phyloP scores from a whole-genome alignment of 64 coral and sea anemone species.

The Montipora cactus region DNA sequence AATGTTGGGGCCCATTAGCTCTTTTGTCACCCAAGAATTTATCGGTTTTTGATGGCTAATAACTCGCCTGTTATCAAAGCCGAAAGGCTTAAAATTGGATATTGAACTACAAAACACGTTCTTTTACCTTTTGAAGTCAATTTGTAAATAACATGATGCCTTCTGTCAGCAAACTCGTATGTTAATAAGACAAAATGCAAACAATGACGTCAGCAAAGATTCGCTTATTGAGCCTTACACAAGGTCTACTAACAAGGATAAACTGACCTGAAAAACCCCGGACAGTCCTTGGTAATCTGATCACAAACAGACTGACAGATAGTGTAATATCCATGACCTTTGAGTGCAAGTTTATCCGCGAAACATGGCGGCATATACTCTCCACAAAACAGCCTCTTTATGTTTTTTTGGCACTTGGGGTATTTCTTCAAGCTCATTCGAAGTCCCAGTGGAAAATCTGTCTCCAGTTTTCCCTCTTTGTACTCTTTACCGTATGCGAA shows the following conservation, averaged over 20 bases:
- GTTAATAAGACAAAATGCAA: too few species aligned
- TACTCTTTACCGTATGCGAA: neutral
- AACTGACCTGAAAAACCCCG: slow-evolving; percentile 32
- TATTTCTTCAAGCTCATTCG: slow-evolving; percentile 8
- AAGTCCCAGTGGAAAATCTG: neutral
- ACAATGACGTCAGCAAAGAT: too few species aligned
- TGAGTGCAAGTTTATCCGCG: neutral
- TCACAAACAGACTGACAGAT: slow-evolving; percentile 25
- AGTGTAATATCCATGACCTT: slow-evolving; percentile 10
- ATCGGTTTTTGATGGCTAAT: too few species aligned
- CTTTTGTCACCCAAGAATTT: too few species aligned
- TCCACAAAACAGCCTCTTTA: slow-evolving; percentile 44
- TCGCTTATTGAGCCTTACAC: too few species aligned
- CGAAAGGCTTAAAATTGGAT: too few species aligned
- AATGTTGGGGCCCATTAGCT: too few species aligned
- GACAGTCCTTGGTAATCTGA: slow-evolving; percentile 4
- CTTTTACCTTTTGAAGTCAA: too few species aligned
- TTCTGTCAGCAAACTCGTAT: too few species aligned
- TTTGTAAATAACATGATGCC: too few species aligned
- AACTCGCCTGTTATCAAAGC: too few species aligned
- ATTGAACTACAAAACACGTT: too few species aligned
- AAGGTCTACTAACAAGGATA: neutral
- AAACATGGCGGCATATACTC: slow-evolving; percentile 65
- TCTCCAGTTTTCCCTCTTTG: neutral
- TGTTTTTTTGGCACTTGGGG: slow-evolving; percentile 22